Conservation (phyloP, 2,797 vertebrate species). For the Tokudaia muenninki region DNA sequence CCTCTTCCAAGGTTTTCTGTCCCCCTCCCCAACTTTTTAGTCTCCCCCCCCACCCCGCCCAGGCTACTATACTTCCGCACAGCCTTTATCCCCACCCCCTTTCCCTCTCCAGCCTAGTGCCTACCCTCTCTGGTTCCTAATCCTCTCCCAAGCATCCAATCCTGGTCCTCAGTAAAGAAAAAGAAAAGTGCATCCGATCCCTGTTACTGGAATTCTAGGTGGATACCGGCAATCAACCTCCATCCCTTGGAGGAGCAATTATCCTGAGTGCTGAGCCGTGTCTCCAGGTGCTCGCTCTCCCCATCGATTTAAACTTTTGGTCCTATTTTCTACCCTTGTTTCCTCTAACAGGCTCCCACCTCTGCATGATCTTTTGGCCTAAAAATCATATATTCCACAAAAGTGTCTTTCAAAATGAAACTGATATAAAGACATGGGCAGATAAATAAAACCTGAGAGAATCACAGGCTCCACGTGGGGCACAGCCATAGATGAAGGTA, state of each 20-base stretch:
- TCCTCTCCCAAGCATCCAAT: neutral
- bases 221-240: neutral
- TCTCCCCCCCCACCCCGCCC: too few species aligned
- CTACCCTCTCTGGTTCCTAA: neutral
- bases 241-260: neutral
- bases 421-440: neutral
- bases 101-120: neutral
- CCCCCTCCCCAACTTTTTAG: neutral
- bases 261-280: neutral
- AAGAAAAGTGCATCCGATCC: neutral
- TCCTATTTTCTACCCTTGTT: neutral
- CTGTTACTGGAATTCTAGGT: neutral
- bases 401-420: neutral
- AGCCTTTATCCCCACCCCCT: neutral
- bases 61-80: too few species aligned
- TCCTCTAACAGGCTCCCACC: neutral
- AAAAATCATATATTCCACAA: conserved; percentile 7
- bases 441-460: neutral
- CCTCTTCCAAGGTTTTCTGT: neutral
- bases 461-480: neutral
- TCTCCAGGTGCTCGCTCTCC: neutral
- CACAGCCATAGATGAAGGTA: neutral
- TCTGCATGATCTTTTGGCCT: neutral
- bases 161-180: too few species aligned
- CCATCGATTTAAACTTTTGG: neutral